Percentiles rank a stretch among this genome's conserved stretches.
phyloP scores from a whole-genome alignment of 2,888 invertebrate species.

The Smittia aterrima region DNA sequence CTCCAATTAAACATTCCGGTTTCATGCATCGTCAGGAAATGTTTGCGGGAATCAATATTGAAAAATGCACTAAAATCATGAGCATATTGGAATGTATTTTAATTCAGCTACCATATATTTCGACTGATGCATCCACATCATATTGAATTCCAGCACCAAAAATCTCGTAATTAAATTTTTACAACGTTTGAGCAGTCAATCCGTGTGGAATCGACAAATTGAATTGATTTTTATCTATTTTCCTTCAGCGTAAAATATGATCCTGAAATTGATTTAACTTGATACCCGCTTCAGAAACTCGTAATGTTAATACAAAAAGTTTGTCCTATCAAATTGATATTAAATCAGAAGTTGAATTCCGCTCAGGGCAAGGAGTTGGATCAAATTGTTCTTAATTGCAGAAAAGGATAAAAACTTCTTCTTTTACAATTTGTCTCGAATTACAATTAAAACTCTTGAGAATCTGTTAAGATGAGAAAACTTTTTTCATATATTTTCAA shows the following conservation, averaged over 20 bases:
- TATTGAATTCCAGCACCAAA: neutral
- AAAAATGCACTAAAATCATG: neutral
- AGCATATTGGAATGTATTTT: neutral
- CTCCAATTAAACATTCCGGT: slow-evolving; percentile 13
- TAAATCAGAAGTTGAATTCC: neutral
- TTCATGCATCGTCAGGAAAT: neutral
- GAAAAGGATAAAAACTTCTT: neutral
- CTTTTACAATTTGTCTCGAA: slow-evolving; percentile 10
- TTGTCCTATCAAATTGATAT: neutral
- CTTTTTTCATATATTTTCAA: neutral
- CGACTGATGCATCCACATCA: neutral
- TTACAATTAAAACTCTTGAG: slow-evolving; percentile 21
- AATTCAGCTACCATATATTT: neutral
- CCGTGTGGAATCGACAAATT: slow-evolving; percentile 39
- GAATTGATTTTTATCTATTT: slow-evolving; percentile 36
- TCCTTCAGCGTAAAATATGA: neutral
- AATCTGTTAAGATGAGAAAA: slow-evolving; percentile 16
- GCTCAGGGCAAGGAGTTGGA: slow-evolving; percentile 2
- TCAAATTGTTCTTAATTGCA: slow-evolving; percentile 40
- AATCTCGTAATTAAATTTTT: slow-evolving; percentile 41
- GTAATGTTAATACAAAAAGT: neutral
- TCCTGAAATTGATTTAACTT: slow-evolving; percentile 4
- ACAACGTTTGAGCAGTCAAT: slow-evolving; percentile 34
- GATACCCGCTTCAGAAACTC: neutral
- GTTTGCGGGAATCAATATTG: neutral